Percentiles rank a stretch among this genome's conserved stretches.
Evolutionary conservation across 30 jellyfish, hydroid and myxozoan genomes (phyloP).

Genomic region (Turritopsis dohrnii): DNA sequence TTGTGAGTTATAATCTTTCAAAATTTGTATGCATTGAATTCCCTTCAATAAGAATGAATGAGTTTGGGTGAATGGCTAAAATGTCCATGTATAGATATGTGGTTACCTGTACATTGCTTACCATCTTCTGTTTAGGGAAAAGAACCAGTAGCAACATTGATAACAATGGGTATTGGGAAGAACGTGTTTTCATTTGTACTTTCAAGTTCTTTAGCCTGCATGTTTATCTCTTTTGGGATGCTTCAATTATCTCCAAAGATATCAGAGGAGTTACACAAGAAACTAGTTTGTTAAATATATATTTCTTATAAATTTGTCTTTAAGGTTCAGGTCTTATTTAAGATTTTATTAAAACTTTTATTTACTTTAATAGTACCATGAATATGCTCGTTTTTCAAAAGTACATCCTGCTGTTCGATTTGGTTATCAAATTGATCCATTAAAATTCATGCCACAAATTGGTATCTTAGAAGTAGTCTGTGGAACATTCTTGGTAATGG

Average conservation of each 20-base stretch:
- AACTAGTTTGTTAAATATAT: not conserved
- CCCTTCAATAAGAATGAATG: no score
- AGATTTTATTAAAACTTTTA: no score
- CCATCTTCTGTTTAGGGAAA: no score
- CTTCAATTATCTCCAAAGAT: conserved; percentile 8
- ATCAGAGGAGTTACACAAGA: conserved; percentile 21
- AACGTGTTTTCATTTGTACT: not conserved
- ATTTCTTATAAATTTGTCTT: no score
- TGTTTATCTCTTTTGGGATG: conserved; percentile 8
- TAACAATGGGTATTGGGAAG: not conserved
- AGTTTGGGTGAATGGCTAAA: no score
- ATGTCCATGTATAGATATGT: no score
- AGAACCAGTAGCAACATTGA: no score
- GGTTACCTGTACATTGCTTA: no score
- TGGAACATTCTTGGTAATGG: conserved; percentile 65
- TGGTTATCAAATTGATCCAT: conserved; percentile 78
- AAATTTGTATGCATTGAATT: no score
- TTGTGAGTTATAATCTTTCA: no score
- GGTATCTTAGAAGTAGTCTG: conserved; percentile 71
- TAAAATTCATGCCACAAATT: conserved; percentile 64
- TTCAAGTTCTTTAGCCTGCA: conserved; percentile 1
- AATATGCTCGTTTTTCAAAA: conserved; percentile 57
- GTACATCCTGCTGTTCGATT: conserved; percentile 76
- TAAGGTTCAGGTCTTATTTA: no score
- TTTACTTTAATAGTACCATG: conserved; percentile 44